Evolutionary conservation across 2,888 invertebrate genomes (phyloP), one percentile per base, ranked within the genome.

Genomic region (Xiphydria camelus): DNA sequence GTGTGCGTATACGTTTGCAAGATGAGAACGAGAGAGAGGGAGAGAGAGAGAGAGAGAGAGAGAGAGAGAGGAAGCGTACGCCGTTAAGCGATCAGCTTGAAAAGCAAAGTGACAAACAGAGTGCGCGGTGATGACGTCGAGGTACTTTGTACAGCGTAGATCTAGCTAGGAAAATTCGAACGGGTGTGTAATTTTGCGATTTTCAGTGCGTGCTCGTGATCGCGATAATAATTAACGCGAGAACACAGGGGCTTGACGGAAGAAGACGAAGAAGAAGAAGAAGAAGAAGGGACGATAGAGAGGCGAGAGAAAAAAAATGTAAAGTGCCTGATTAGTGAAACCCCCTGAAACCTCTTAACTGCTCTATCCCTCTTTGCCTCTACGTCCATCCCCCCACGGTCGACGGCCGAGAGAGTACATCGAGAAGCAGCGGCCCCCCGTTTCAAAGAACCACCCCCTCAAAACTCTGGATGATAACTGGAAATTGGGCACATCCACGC

Each of bases 271-370:
- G 48, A 46, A 51, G 34, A 46, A 35, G 26, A 22, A 18, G 35
- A 47, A 44, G 21, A 15, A 7, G 32, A 23, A 49, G 45, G 44
- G 41, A 40, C 45, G 46, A 43, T 45, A 48, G 29, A 38, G 36
- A 37, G 45, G 35, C 25, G 34, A 29, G 32, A 21, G 31, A 47
- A 53, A 55, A 61, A 57, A 59, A 62, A 62, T 66, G 65, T 62
- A 62, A 73, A 73, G 73, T 74, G 74, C 73, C 73, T 74, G 68
- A 70, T 72, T 70, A 70, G 70, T 67, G 62, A 69, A 23, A 65
- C 60, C 66, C 69, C 62, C 58, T 55, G 53, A 59, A 55, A 59
- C 57, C 63, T 60, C 55, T 42, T 55, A 55, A 56, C 55, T 52
- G 56, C 53, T 61, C 57, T 54, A 56, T 56, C 53, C 44, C 53